phyloP scores from a whole-genome alignment of 2,797 vertebrate genomes.

The Phataginus tetradactyla region DNA sequence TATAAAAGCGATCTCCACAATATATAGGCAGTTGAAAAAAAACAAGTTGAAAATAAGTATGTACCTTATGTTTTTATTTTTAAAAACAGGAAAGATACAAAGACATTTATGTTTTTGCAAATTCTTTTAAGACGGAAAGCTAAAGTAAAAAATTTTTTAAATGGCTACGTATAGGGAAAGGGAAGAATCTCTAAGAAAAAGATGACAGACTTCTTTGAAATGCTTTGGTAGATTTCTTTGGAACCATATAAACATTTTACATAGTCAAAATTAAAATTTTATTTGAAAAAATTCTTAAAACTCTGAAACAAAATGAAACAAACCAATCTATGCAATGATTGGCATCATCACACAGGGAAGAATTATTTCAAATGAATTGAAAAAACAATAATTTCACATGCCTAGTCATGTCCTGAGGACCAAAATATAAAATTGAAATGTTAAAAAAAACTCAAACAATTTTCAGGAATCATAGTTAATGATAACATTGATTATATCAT shows the following conservation, averaged over 20 bases:
- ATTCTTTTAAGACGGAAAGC: background rate
- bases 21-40: background rate
- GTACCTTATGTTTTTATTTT: background rate
- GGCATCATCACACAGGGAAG: background rate
- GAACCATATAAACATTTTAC: background rate
- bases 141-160: background rate
- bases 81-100: background rate
- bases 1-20: background rate
- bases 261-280: background rate
- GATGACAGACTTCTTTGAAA: background rate
- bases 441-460: background rate
- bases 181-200: background rate
- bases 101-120: background rate
- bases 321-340: background rate
- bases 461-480: constrained; percentile 3
- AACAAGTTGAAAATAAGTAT: background rate
- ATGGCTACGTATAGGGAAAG: background rate
- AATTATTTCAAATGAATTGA: background rate
- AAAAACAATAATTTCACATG: constrained; percentile 16
- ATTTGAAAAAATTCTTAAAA: background rate
- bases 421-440: constrained; percentile 13
- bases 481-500: background rate
- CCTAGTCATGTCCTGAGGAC: background rate
- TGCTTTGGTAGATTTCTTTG: background rate
- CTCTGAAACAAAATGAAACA: constrained; percentile 24